These are phyloP conservation scores for Kuschelorhynchus macadamiae DNA, from an alignment of 2,888 invertebrate species.

Conservation along the genomic window DNA sequence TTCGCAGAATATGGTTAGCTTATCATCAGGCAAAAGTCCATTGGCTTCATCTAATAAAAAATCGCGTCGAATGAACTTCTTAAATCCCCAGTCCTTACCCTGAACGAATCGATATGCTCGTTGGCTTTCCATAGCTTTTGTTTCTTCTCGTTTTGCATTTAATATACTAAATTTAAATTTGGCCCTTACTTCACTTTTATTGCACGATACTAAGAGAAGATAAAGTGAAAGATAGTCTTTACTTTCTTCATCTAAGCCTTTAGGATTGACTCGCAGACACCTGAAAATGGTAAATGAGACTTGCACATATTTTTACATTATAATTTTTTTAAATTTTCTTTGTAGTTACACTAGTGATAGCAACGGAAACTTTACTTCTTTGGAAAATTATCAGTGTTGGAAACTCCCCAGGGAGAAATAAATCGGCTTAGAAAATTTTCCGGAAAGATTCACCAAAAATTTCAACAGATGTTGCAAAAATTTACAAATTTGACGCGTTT, in stretches of 20 bases:
- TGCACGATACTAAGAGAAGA: conserved; percentile 98
- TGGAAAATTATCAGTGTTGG: too few species aligned
- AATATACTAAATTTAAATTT: conserved; percentile 99
- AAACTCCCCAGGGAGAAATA: too few species aligned
- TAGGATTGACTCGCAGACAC: conserved; percentile 99
- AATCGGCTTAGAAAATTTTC: too few species aligned
- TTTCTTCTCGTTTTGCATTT: conserved; percentile 99
- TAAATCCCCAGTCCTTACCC: conserved; percentile 99
- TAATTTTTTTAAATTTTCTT: background rate
- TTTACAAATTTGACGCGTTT: too few species aligned
- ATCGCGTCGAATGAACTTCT: conserved; percentile 99
- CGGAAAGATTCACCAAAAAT: too few species aligned
- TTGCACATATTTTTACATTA: too few species aligned
- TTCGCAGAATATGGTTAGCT: conserved; percentile 99
- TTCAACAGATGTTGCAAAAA: too few species aligned
- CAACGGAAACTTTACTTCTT: too few species aligned
- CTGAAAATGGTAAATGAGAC: too few species aligned
- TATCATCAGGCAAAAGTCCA: conserved; percentile 98
- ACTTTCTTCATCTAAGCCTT: conserved; percentile 99
- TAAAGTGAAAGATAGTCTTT: conserved; percentile 99
- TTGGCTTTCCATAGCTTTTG: conserved; percentile 98
- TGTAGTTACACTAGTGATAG: too few species aligned
- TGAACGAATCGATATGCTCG: conserved; percentile 99
- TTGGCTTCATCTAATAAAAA: conserved; percentile 99
- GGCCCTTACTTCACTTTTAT: conserved; percentile 99